Evolutionary conservation across 2,797 vertebrate genomes (phyloP).

Genomic region (Tragopan temminckii): DNA sequence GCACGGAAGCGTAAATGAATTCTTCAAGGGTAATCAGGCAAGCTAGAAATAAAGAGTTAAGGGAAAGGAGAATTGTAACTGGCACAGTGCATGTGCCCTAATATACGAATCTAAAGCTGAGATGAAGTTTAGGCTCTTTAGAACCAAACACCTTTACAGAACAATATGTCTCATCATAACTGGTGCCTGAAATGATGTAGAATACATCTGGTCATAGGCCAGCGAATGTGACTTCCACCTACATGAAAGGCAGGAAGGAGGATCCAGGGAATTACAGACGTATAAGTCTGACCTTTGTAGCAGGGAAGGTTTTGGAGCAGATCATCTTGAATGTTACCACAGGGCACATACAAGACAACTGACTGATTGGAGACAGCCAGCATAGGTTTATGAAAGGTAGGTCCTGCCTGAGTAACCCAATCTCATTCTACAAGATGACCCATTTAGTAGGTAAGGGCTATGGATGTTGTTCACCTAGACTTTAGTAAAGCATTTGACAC

Average conservation of each 20-base stretch:
- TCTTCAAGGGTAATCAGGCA: not conserved
- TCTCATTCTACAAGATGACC: not conserved
- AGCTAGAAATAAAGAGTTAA: not conserved
- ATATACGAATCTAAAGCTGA: not conserved
- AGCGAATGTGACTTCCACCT: not conserved
- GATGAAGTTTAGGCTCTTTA: not conserved
- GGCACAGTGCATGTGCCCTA: not conserved
- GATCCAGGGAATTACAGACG: not conserved
- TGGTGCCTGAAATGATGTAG: not conserved
- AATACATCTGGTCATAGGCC: not conserved
- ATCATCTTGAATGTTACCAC: not conserved
- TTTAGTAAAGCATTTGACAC: not conserved
- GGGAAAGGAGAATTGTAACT: not conserved
- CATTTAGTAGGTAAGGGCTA: not conserved
- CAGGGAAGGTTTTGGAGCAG: not conserved
- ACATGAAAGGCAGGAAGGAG: not conserved
- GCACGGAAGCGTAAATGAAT: not conserved
- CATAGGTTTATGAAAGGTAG: not conserved
- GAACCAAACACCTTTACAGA: not conserved
- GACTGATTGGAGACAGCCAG: not conserved
- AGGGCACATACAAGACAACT: not conserved
- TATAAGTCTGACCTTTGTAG: not conserved
- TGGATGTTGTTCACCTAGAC: not conserved
- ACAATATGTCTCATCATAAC: not conserved
- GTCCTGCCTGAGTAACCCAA: not conserved